These are phyloP conservation scores for Nomada hirtipes DNA, from an alignment of 2,888 invertebrate genomes.

Conservation along the genomic window DNA sequence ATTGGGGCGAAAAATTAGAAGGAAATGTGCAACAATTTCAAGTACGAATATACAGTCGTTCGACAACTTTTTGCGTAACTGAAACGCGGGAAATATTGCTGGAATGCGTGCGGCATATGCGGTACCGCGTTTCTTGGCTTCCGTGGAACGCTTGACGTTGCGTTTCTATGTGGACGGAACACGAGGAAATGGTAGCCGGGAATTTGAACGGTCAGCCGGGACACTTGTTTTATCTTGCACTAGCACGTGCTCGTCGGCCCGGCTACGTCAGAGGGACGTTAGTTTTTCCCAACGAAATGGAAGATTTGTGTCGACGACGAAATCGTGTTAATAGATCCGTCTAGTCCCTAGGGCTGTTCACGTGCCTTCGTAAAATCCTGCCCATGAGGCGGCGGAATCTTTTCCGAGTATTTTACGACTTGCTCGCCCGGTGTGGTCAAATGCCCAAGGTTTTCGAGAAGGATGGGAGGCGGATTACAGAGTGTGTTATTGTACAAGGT, in stretches of 20 bases:
- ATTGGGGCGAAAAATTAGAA: too few relatives aligned
- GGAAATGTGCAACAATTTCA: too few relatives aligned
- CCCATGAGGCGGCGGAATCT: slow-evolving; percentile 23
- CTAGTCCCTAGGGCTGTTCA: slow-evolving; percentile 49
- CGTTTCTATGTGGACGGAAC: background rate
- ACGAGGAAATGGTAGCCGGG: slow-evolving; percentile 3
- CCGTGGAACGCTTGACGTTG: slow-evolving; percentile 15
- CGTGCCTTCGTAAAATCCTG: slow-evolving; percentile 62
- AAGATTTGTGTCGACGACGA: slow-evolving; percentile 66
- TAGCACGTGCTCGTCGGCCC: slow-evolving; percentile 53
- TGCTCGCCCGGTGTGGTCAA: slow-evolving; percentile 41
- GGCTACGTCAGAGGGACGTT: slow-evolving; percentile 1
- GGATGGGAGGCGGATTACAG: background rate
- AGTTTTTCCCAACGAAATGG: slow-evolving; percentile 53
- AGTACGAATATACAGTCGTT: too few relatives aligned
- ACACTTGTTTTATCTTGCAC: slow-evolving; percentile 17
- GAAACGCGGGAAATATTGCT: slow-evolving; percentile 14
- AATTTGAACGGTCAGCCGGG: background rate
- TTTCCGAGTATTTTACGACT: slow-evolving; percentile 62
- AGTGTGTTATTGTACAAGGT: slow-evolving; percentile 26
- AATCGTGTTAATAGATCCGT: slow-evolving; percentile 64
- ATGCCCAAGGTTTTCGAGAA: background rate
- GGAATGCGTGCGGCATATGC: background rate
- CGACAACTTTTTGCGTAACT: background rate
- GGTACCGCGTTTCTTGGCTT: background rate